Percentiles rank a stretch among this genome's conserved stretches.
These are phyloP conservation scores for Holotrichia oblita DNA, from an alignment of 1,140 invertebrate species.

Conservation along the genomic window DNA sequence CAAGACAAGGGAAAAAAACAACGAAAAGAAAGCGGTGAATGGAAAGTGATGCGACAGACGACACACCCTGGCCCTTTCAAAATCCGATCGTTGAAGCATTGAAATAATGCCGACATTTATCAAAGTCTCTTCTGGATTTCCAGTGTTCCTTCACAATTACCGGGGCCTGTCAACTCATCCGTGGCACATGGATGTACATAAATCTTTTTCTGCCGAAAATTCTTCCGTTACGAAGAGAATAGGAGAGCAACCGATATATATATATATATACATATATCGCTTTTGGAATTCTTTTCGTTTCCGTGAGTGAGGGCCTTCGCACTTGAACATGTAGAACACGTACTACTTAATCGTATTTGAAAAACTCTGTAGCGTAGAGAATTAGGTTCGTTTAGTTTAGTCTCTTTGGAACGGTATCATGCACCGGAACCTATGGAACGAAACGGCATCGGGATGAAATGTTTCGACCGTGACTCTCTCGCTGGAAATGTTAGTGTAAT, in stretches of 20 bases:
- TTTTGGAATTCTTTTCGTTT: background rate
- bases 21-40: background rate
- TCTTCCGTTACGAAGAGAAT: background rate
- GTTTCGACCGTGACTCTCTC: no score
- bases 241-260: no score
- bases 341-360: slow-evolving; percentile 1
- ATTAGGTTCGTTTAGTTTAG: slow-evolving; percentile 8
- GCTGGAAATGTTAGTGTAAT: no score
- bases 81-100: background rate
- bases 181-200: slow-evolving; percentile 5
- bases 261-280: background rate
- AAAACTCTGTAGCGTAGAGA: background rate
- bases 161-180: background rate
- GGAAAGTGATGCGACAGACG: no score
- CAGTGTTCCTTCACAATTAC: slow-evolving; percentile 12
- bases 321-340: slow-evolving; percentile 1
- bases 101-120: slow-evolving; percentile 20
- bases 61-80: background rate
- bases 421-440: background rate
- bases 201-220: background rate
- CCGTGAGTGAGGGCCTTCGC: background rate
- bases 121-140: slow-evolving; percentile 7
- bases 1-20: no score
- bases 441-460: background rate
- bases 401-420: background rate